phyloP scores from a whole-genome alignment of 92 coral and sea anemone genomes.

The Desmophyllum pertusum region DNA sequence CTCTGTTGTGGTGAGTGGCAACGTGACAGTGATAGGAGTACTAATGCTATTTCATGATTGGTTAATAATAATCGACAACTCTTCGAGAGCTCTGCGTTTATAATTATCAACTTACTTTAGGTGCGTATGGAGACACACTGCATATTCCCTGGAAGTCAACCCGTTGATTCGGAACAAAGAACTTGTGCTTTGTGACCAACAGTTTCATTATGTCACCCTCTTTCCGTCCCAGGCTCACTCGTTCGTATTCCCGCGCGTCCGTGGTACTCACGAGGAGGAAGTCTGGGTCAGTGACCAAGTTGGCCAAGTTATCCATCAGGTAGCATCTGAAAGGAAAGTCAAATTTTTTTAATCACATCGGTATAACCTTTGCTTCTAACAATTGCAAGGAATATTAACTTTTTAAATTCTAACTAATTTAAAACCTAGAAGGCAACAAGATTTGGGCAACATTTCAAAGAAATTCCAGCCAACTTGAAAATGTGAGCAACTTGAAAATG shows the following conservation, averaged over 20 bases:
- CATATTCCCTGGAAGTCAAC: slow-evolving; percentile 96
- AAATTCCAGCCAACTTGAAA: neutral
- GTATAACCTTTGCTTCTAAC: neutral
- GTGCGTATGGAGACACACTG: slow-evolving; percentile 96
- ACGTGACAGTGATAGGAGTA: too few relatives aligned
- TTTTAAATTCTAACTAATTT: neutral
- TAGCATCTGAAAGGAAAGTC: slow-evolving; percentile 66
- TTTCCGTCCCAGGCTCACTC: slow-evolving; percentile 96
- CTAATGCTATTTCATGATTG: too few relatives aligned
- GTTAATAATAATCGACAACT: too few relatives aligned
- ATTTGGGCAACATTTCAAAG: neutral
- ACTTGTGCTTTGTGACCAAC: slow-evolving; percentile 74
- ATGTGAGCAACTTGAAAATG: too few relatives aligned
- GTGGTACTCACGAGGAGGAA: slow-evolving; percentile 93
- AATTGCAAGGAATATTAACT: neutral
- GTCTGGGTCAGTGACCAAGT: slow-evolving; percentile 97
- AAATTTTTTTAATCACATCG: neutral
- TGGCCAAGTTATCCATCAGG: slow-evolving; percentile 92
- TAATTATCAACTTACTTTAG: slow-evolving; percentile 70
- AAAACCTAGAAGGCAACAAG: neutral
- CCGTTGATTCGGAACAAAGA: slow-evolving; percentile 79
- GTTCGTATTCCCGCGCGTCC: slow-evolving; percentile 97
- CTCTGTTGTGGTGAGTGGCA: too few relatives aligned
- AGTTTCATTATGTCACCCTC: slow-evolving; percentile 98
- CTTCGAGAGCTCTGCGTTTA: neutral